Evolutionary conservation across 1,140 invertebrate genomes (phyloP).

Genomic region (Drosophila rhopaloa): DNA sequence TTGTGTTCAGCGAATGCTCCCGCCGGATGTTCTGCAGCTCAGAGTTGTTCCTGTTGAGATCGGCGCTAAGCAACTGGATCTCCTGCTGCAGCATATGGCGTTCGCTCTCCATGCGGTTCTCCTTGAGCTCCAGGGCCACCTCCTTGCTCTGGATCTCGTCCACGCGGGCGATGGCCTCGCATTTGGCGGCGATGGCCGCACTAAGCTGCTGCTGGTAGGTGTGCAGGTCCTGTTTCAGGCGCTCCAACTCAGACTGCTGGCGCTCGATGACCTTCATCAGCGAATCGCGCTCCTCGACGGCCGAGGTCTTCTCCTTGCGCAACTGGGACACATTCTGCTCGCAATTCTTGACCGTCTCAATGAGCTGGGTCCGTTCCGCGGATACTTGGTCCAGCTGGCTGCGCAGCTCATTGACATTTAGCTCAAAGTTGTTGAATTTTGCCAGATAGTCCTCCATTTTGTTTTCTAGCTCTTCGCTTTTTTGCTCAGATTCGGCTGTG

Average conservation of each 20-base stretch:
- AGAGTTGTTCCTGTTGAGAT: slow-evolving; percentile 90
- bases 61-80: slow-evolving; percentile 90
- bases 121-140: slow-evolving; percentile 91
- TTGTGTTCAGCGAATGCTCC: slow-evolving; percentile 89
- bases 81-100: slow-evolving; percentile 90
- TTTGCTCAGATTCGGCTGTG: slow-evolving; percentile 86
- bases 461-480: slow-evolving; percentile 86
- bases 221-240: slow-evolving; percentile 88
- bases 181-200: slow-evolving; percentile 90
- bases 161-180: slow-evolving; percentile 91
- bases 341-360: slow-evolving; percentile 86
- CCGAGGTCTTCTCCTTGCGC: slow-evolving; percentile 87
- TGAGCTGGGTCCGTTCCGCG: slow-evolving; percentile 87
- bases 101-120: slow-evolving; percentile 93
- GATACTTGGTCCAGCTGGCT: slow-evolving; percentile 87
- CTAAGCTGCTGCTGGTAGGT: slow-evolving; percentile 88
- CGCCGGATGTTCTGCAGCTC: slow-evolving; percentile 91
- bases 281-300: slow-evolving; percentile 90
- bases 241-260: slow-evolving; percentile 89
- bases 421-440: slow-evolving; percentile 87
- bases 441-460: slow-evolving; percentile 88
- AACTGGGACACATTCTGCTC: slow-evolving; percentile 86
- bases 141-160: slow-evolving; percentile 93
- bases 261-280: slow-evolving; percentile 89
- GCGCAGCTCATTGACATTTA: slow-evolving; percentile 87